These are phyloP conservation scores for Papilio xuthus DNA, from an alignment of 1,140 invertebrate species.

Conservation along the genomic window DNA sequence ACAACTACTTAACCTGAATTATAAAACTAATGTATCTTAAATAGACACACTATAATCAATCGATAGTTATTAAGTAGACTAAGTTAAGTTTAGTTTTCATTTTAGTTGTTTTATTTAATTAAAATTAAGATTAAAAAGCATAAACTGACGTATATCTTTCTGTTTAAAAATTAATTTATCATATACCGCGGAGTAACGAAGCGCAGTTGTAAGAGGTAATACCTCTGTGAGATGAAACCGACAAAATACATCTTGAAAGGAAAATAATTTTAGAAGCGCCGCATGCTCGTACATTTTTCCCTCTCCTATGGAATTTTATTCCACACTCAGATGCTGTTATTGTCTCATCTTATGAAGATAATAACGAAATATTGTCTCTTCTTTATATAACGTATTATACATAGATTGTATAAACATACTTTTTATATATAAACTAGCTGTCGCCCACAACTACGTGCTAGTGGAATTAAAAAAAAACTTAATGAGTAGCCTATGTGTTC, in stretches of 20 bases:
- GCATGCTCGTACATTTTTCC: constrained; percentile 12
- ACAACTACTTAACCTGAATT: no score
- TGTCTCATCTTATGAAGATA: constrained; percentile 18
- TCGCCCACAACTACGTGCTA: no score
- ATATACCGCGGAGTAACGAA: neutral
- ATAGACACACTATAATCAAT: no score
- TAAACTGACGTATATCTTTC: neutral
- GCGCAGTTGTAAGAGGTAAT: constrained; percentile 8
- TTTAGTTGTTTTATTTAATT: neutral
- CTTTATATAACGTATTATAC: neutral
- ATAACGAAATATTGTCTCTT: neutral
- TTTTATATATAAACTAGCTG: neutral
- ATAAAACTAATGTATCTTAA: no score
- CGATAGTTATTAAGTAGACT: no score
- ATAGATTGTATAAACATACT: neutral
- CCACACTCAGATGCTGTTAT: constrained; percentile 22
- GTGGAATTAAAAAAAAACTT: no score
- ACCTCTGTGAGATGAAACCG: constrained; percentile 3
- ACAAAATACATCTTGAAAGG: constrained; percentile 25
- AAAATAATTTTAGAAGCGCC: constrained; percentile 8
- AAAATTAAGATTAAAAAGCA: neutral
- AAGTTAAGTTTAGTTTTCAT: no score
- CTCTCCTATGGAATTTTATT: constrained; percentile 3
- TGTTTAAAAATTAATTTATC: neutral
- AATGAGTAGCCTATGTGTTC: no score